Conservation (phyloP, 2,113 vertebrate genomes). For the Trichechus manatus region DNA sequence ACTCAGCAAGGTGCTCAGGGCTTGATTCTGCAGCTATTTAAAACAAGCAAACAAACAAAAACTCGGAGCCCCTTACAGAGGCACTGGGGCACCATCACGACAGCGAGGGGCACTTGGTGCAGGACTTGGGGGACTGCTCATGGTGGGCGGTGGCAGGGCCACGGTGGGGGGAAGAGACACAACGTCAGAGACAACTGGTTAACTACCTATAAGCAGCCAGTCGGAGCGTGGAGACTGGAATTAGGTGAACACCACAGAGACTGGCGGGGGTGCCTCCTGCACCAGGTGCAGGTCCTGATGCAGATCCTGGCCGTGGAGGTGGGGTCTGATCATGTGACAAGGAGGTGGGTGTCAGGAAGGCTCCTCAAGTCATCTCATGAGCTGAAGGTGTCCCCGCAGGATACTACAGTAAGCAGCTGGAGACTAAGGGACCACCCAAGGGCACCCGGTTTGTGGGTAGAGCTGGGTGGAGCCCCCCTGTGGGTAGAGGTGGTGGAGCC, state of each 20-base stretch:
- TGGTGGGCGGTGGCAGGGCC: no score
- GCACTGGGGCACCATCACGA: neutral
- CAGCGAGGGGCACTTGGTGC: rapidly evolving
- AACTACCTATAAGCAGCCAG: neutral
- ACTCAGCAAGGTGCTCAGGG: rapidly evolving
- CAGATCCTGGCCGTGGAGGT: neutral
- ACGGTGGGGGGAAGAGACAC: neutral
- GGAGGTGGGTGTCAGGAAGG: neutral
- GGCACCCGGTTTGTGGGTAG: neutral
- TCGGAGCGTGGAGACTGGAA: neutral
- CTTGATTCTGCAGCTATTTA: neutral
- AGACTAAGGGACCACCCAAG: neutral
- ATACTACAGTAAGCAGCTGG: neutral
- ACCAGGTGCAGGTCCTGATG: no score
- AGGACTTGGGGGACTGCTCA: neutral
- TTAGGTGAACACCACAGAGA: neutral
- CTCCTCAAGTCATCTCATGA: neutral
- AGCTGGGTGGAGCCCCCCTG: neutral
- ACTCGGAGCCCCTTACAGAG: neutral
- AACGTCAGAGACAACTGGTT: neutral
- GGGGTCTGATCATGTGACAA: no score
- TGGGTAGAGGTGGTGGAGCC: neutral
- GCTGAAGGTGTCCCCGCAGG: neutral
- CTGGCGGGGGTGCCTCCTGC: neutral
- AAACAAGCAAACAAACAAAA: neutral